Conservation (phyloP, 2,797 vertebrate species). For the Hypotaenidia philippensis region DNA sequence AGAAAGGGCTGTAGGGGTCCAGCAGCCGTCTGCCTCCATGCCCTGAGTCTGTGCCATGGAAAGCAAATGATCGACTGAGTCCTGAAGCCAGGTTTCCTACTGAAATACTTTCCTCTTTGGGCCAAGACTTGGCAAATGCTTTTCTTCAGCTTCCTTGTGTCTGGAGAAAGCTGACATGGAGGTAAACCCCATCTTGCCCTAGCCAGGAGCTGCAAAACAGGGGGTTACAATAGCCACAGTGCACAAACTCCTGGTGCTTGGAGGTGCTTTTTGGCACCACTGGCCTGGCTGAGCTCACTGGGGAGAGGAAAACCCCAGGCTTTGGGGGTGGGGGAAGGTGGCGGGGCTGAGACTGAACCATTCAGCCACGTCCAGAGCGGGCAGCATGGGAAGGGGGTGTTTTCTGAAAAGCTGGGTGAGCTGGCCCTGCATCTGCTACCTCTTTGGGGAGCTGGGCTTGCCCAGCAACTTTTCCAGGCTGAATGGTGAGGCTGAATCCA, state of each 20-base stretch:
- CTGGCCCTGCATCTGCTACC: not conserved
- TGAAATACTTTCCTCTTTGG: not conserved
- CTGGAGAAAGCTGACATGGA: not conserved
- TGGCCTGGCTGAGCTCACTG: not conserved
- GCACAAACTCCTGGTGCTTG: not conserved
- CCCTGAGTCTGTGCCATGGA: not conserved
- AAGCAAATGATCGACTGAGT: not conserved
- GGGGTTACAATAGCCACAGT: not conserved
- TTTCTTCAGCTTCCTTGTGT: not conserved
- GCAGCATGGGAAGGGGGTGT: accelerated
- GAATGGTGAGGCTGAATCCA: not conserved
- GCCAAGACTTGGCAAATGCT: not conserved
- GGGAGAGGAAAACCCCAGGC: accelerated
- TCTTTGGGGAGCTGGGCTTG: accelerated
- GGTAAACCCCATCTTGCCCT: not conserved
- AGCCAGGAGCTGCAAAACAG: not conserved
- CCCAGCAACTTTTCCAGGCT: not conserved
- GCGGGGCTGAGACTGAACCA: accelerated
- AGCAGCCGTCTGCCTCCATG: accelerated
- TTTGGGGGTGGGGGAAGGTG: not conserved
- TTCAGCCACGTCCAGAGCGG: accelerated
- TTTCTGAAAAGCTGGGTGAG: not conserved
- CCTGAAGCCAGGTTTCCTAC: not conserved
- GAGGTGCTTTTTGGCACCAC: not conserved
- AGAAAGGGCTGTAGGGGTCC: not conserved